These are phyloP conservation scores for Pilophorus perplexus DNA, from an alignment of 2,888 invertebrate species.

Conservation along the genomic window DNA sequence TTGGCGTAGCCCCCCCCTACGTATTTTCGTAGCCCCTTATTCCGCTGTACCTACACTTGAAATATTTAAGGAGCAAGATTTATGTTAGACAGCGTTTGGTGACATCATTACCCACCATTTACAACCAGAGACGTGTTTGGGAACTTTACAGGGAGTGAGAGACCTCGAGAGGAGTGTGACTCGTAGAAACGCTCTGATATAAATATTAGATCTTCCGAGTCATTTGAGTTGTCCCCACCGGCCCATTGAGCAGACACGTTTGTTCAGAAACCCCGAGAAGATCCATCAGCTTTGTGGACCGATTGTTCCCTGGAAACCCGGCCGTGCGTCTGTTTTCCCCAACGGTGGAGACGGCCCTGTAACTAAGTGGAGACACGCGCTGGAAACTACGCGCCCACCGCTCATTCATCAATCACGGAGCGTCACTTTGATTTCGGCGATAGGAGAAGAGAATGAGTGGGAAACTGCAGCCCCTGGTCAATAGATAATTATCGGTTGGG, in stretches of 20 bases:
- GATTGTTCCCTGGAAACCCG: background rate
- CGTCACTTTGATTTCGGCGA: constrained; percentile 19
- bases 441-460: background rate
- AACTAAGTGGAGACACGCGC: constrained; percentile 27
- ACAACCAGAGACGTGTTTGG: too few species aligned
- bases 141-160: too few species aligned
- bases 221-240: constrained; percentile 6
- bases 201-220: constrained; percentile 33
- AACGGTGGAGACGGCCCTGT: constrained; percentile 12
- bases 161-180: too few species aligned
- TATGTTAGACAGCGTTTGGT: too few species aligned
- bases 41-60: too few species aligned
- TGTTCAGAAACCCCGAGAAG: constrained; percentile 3
- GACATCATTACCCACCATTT: too few species aligned
- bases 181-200: constrained; percentile 1
- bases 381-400: background rate
- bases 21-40: too few species aligned
- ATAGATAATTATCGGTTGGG: constrained; percentile 22
- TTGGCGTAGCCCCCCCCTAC: too few species aligned
- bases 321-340: background rate
- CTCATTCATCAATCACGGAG: constrained; percentile 17
- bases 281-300: constrained; percentile 2
- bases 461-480: background rate
- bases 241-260: constrained; percentile 27
- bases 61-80: too few species aligned